Percentiles rank a stretch among this genome's conserved stretches.
phyloP scores from a whole-genome alignment of 1,140 invertebrate genomes.

The Batillaria attramentaria region DNA sequence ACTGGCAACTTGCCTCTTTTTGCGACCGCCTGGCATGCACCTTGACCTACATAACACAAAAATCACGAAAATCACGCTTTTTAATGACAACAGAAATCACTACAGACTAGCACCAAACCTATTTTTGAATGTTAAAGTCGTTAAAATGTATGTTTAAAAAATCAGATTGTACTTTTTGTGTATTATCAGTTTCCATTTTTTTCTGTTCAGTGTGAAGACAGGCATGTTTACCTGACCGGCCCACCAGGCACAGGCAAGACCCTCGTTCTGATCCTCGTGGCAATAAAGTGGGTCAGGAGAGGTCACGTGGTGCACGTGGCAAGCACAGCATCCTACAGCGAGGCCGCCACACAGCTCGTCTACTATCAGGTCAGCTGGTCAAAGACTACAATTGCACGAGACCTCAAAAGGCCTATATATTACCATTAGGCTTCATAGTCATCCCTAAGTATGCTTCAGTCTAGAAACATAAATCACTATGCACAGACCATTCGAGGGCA shows the following conservation, averaged over 20 bases:
- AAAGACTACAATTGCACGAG: too few species aligned
- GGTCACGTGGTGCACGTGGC: conserved; percentile 21
- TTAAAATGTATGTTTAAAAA: background rate
- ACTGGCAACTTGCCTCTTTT: too few species aligned
- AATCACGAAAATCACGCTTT: too few species aligned
- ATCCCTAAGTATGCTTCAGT: too few species aligned
- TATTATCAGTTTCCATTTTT: background rate
- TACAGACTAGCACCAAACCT: background rate
- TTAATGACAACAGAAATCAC: too few species aligned
- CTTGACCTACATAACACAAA: too few species aligned
- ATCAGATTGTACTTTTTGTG: background rate
- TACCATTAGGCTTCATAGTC: too few species aligned
- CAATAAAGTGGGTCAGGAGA: background rate
- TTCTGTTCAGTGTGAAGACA: background rate
- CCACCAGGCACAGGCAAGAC: conserved; percentile 32
- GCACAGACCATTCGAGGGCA: too few species aligned
- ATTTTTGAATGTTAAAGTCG: background rate
- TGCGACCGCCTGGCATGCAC: too few species aligned
- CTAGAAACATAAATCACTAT: too few species aligned
- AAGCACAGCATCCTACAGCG: conserved; percentile 22
- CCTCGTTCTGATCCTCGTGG: conserved; percentile 10
- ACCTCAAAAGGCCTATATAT: too few species aligned
- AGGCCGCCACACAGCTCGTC: conserved; percentile 18
- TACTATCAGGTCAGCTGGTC: conserved; percentile 20
- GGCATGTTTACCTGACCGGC: conserved; percentile 12